These are phyloP conservation scores for Haliclystus octoradiatus DNA, from an alignment of 30 jellyfish, hydroid and myxozoan genomes.

Conservation along the genomic window DNA sequence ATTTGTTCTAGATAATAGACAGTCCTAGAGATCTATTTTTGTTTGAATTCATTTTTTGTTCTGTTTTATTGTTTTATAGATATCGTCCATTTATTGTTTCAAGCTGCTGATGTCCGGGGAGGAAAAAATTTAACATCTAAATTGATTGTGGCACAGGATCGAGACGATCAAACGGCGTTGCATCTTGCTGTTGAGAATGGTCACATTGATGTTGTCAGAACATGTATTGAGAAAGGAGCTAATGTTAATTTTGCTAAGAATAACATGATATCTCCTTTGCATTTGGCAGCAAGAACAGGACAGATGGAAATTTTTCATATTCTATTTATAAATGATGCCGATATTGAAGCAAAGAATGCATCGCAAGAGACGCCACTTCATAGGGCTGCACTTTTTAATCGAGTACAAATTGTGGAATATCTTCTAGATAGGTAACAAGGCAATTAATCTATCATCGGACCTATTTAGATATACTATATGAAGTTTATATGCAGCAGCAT, in stretches of 20 bases:
- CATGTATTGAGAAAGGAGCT: constrained; percentile 83
- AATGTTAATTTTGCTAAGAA: constrained; percentile 68
- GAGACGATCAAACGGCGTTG: constrained; percentile 95
- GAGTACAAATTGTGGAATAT: constrained; percentile 57
- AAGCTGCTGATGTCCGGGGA: constrained; percentile 75
- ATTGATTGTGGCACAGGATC: constrained; percentile 82
- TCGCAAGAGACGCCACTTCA: constrained; percentile 94
- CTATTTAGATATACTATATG: too few relatives aligned
- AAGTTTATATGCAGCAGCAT: too few relatives aligned
- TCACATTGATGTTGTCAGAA: constrained; percentile 68
- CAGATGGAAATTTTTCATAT: constrained; percentile 65
- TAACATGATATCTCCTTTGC: constrained; percentile 76
- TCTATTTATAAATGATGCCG: constrained; percentile 80
- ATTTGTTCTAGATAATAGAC: too few relatives aligned
- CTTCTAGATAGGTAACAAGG: constrained; percentile 61
- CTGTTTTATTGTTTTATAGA: constrained; percentile 20
- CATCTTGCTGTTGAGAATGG: constrained; percentile 93
- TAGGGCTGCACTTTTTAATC: constrained; percentile 90
- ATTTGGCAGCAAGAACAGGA: constrained; percentile 94
- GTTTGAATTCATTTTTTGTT: too few relatives aligned
- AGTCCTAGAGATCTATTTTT: too few relatives aligned
- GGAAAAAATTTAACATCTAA: constrained; percentile 86
- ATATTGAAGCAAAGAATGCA: constrained; percentile 83
- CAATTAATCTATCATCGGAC: too few relatives aligned
- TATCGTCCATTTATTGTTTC: constrained; percentile 56